Conservation (phyloP, 1,140 invertebrate species). For the Brachionus paranguensis region DNA sequence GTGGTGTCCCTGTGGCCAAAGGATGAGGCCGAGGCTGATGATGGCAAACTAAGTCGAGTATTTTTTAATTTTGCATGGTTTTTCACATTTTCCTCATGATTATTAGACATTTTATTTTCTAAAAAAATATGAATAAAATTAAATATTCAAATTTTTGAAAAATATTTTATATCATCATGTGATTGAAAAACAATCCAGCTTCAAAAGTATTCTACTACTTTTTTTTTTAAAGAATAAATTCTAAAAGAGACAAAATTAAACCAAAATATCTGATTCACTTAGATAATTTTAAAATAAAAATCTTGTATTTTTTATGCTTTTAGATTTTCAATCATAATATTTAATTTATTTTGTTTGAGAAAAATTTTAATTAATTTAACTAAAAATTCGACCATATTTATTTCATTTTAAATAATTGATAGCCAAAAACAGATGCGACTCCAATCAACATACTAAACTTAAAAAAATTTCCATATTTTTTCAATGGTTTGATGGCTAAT, state of each 20-base stretch:
- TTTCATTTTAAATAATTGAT: not conserved
- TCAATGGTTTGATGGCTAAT: not conserved
- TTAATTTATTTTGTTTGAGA: not conserved
- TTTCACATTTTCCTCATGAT: not conserved
- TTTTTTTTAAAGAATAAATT: not conserved
- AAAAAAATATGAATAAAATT: not conserved
- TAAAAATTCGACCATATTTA: not conserved
- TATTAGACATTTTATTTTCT: not conserved
- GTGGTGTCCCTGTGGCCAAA: not conserved
- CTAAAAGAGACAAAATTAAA: too few species aligned
- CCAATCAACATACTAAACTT: not conserved
- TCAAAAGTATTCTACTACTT: constrained; percentile 37
- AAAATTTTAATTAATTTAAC: not conserved
- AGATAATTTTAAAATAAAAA: too few species aligned
- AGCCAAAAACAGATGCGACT: not conserved
- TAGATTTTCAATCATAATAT: not conserved
- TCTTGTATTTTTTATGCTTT: too few species aligned
- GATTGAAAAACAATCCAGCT: not conserved
- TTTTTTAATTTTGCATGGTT: not conserved
- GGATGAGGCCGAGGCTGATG: not conserved
- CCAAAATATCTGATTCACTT: too few species aligned
- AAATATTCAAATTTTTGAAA: not conserved
- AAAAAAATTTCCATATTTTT: not conserved
- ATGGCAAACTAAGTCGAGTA: not conserved
- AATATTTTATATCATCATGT: not conserved